phyloP scores from a whole-genome alignment of 1,140 invertebrate species.

The Drosophila kohkoa region DNA sequence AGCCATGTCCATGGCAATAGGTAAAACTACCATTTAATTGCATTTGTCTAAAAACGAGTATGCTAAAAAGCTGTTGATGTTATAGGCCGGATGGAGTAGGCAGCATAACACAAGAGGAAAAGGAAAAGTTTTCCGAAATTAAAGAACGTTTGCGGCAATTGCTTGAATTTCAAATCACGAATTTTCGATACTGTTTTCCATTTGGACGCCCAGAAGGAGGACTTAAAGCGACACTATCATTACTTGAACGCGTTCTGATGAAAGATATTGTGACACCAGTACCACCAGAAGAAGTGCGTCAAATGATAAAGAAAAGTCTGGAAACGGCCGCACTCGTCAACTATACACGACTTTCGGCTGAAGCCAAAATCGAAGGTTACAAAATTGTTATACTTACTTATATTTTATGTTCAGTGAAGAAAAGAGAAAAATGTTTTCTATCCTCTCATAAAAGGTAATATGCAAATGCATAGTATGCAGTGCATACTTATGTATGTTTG shows the following conservation, averaged over 20 bases:
- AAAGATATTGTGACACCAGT: conserved; percentile 99
- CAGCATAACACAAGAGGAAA: conserved; percentile 98
- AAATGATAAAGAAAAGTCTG: conserved; percentile 97
- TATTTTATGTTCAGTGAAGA: background rate
- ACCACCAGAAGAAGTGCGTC: conserved; percentile 97
- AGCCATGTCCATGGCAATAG: conserved; percentile 98
- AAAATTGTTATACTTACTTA: background rate
- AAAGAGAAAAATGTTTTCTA: too few species aligned
- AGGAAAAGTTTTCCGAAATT: conserved; percentile 98
- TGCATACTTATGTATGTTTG: too few species aligned
- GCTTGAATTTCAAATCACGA: conserved; percentile 99
- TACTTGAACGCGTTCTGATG: conserved; percentile 98
- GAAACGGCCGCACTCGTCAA: conserved; percentile 99
- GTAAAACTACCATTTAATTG: conserved; percentile 35
- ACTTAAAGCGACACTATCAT: conserved; percentile 97
- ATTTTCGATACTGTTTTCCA: conserved; percentile 99
- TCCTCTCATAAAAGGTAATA: too few species aligned
- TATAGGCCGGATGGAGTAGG: conserved; percentile 98
- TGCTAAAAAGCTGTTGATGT: conserved; percentile 27
- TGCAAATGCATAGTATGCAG: too few species aligned
- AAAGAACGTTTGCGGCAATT: conserved; percentile 97
- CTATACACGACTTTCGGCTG: conserved; percentile 97
- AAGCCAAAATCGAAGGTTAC: conserved; percentile 98
- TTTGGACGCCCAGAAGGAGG: conserved; percentile 99
- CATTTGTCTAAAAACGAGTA: background rate